Base-by-base conservation (phyloP, 2,888 invertebrate genomes). In the Tigriopus californicus region DNA sequence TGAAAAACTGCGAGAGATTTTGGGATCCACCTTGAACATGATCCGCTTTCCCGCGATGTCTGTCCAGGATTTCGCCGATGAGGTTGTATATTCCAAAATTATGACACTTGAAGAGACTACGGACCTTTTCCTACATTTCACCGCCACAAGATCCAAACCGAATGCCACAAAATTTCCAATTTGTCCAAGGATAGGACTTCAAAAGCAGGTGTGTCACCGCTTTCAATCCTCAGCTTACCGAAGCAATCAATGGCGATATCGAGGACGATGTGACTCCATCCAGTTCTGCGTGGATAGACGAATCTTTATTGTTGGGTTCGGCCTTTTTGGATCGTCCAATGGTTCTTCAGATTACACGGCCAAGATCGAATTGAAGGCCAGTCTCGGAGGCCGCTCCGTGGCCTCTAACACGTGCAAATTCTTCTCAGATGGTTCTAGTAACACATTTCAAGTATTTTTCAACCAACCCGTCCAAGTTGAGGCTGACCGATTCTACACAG, bases 161-260 rank as follows among this genome's bases (percentile, higher is more conserved):
- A 33, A 3, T 5, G 75, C 75, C 64, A 74, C 94, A 59, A 80
- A 80, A 61, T 95, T 88, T 70, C 85, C 85, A 8, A 80, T 81
- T 52, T 87, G 85, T 70, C 76, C 85, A 12, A 78, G 95, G 64
- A 13, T n/a, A 3, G 54, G 54, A 12, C 18, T 60, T 8, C 24
- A 46, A 10, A 8, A 8, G 13, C 75, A 89, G 82, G 84, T 90
- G 58, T 92, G 92, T 68, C 92, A 91, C 73, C 79, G 94, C 70
- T 95, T 95, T 70, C 90, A 91, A 72, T 92, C 92, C 11, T 91
- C 91, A 68, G 94, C 94, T 4, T 94, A 92, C 72, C 80, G 94
- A 66, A 89, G 89, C 67, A 95, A 94, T 69, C 94, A 95, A 70
- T 95, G 95, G 94, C 80, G 94, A 60, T 95, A 95, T 71, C 78